Percentiles rank a stretch among this genome's conserved stretches.
These are phyloP conservation scores for Leucoraja erinaceus DNA, from an alignment of 2,113 vertebrate genomes.

Conservation along the genomic window DNA sequence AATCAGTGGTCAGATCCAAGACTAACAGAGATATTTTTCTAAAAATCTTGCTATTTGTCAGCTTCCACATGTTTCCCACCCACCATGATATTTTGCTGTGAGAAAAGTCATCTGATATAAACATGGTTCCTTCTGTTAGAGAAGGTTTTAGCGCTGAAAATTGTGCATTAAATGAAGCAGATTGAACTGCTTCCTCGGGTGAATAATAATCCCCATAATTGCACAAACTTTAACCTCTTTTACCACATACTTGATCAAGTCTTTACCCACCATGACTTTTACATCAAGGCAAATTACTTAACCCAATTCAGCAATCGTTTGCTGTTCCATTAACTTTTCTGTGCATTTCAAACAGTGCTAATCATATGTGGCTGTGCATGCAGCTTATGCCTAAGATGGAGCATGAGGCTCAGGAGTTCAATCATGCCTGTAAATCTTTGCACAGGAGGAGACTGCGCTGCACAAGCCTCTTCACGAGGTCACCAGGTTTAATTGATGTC, in stretches of 20 bases:
- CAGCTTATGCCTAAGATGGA: not conserved
- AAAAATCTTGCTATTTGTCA: not conserved
- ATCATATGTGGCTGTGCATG: not conserved
- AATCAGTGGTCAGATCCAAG: not conserved
- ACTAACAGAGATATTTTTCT: not conserved
- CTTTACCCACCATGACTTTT: not conserved
- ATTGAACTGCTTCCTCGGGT: not conserved
- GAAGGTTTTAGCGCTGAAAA: not conserved
- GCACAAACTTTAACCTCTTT: conserved; percentile 1
- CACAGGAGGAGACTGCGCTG: not conserved
- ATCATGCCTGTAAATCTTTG: not conserved
- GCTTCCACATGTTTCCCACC: not conserved
- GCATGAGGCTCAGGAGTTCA: not conserved
- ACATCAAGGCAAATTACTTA: not conserved
- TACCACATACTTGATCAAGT: not conserved
- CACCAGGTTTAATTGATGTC: not conserved
- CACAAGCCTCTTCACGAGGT: not conserved
- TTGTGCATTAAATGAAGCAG: conserved; percentile 1
- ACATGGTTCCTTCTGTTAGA: not conserved
- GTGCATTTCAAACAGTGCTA: not conserved
- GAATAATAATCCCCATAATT: conserved; percentile 11
- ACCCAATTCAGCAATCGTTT: not conserved
- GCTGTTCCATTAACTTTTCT: not conserved
- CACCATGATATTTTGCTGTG: not conserved
- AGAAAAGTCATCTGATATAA: not conserved